Conservation (phyloP, 2,797 vertebrate genomes). For the Paramormyrops hopkinsi region DNA sequence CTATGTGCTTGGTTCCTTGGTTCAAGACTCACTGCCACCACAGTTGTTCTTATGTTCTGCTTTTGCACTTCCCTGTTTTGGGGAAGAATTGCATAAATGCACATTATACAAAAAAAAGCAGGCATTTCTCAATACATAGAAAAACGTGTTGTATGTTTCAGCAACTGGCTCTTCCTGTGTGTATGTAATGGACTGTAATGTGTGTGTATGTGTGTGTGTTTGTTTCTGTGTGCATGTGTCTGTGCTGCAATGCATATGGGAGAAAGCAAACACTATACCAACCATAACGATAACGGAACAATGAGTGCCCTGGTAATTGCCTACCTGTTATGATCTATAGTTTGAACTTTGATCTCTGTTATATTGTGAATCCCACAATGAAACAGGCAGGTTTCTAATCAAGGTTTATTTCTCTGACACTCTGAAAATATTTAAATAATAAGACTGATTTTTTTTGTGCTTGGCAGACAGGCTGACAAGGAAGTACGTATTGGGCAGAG, state of each 20-base stretch:
- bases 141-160: background rate
- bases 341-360: background rate
- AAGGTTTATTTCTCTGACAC: background rate
- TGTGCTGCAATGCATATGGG: background rate
- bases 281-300: background rate
- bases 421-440: background rate
- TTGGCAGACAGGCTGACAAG: background rate
- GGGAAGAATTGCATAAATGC: background rate
- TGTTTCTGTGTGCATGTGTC: background rate
- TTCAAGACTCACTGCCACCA: background rate
- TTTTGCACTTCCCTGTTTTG: slow-evolving; percentile 15
- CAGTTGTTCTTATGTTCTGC: background rate
- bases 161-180: background rate
- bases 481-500: background rate
- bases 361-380: background rate
- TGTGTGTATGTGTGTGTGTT: background rate
- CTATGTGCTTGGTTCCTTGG: background rate
- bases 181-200: background rate
- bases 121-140: background rate
- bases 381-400: background rate
- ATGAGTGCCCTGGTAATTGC: background rate
- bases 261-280: background rate
- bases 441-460: background rate
- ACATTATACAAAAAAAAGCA: background rate
- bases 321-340: background rate